A percentile compares a stretch with the other conserved stretches of the same genome.
Conservation (phyloP, 2,888 invertebrate genomes). For the Peribatodes rhomboidaria region DNA sequence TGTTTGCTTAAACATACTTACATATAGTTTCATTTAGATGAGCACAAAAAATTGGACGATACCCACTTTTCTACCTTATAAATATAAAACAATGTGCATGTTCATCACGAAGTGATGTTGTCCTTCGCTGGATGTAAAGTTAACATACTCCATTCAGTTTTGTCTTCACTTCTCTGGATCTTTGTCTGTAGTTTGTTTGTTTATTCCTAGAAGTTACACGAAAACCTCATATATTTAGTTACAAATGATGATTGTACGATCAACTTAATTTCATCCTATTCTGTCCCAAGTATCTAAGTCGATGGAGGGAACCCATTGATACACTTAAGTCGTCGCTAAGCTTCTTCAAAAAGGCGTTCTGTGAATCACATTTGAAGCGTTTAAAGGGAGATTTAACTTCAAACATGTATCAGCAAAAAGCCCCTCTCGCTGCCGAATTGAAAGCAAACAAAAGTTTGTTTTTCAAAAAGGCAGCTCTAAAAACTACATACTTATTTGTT, state of each 20-base stretch:
- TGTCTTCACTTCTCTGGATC: too few species aligned
- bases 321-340: conserved; percentile 65
- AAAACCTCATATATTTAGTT: too few species aligned
- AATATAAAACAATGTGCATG: too few species aligned
- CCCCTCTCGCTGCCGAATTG: conserved; percentile 73
- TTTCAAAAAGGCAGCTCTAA: conserved; percentile 76
- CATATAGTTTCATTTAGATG: too few species aligned
- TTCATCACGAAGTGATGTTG: too few species aligned
- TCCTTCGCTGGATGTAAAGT: too few species aligned
- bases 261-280: conserved; percentile 25
- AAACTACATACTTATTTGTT: conserved; percentile 65
- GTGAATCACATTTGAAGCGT: conserved; percentile 80
- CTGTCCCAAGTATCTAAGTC: conserved; percentile 34
- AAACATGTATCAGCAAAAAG: conserved; percentile 75
- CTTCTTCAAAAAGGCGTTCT: conserved; percentile 73
- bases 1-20: too few species aligned
- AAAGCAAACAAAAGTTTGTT: conserved; percentile 81
- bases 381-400: conserved; percentile 84
- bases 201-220: too few species aligned
- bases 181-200: too few species aligned
- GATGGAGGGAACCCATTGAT: conserved; percentile 51
- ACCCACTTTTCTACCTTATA: too few species aligned
- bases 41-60: too few species aligned
- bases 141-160: too few species aligned
- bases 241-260: conserved; percentile 12